Base-by-base conservation (phyloP, 2,888 invertebrate species). In the Thymelicus lineola region DNA sequence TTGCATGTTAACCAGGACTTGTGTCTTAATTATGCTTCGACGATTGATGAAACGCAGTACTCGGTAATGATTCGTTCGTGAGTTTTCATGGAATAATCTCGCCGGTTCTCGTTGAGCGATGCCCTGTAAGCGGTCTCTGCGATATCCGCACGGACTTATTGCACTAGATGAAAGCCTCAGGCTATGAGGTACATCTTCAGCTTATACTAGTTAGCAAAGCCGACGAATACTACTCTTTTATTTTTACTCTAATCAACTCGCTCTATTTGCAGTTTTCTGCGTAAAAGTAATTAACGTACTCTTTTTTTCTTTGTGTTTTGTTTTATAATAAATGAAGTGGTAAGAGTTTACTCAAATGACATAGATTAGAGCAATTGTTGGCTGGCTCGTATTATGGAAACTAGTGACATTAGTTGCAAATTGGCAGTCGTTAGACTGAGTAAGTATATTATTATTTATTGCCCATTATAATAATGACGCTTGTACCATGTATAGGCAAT, bases 11-110 rank as follows among this genome's bases (percentile, higher is more conserved):
- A 57, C 38, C 57, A 57, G 48, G 55, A 7, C 73, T 74, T 71
- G 76, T 79, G 85, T 88, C 86, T 89, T 89, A 88, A 89, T 90
- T 89, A 89, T 86, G 77, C 77, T 85, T 76, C 76, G 70, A 77
- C 80, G 86, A 90, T 90, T 86, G 88, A 90, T 89, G 84, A 82
- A 79, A 78, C 82, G 81, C 80, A 84, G 78, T 78, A 80, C 76
- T 72, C 76, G 80, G 84, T 87, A 89, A 88, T 87, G 89, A 85
- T 75, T 82, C 80, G 75, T 79, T 82, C 85, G 85, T 86, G 85
- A 83, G 88, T 86, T 86, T 84, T 88, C 84, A 83, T 81, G 81
- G 81, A 84, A 80, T 86, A 82, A 88, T 87, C 87, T 84, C 71
- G 74, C 66, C 12, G 55, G 61, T 14, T 55, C 63, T 63, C 67